These are phyloP conservation scores for Archilochus colubris DNA, from an alignment of 2,113 vertebrate genomes.

Conservation along the genomic window DNA sequence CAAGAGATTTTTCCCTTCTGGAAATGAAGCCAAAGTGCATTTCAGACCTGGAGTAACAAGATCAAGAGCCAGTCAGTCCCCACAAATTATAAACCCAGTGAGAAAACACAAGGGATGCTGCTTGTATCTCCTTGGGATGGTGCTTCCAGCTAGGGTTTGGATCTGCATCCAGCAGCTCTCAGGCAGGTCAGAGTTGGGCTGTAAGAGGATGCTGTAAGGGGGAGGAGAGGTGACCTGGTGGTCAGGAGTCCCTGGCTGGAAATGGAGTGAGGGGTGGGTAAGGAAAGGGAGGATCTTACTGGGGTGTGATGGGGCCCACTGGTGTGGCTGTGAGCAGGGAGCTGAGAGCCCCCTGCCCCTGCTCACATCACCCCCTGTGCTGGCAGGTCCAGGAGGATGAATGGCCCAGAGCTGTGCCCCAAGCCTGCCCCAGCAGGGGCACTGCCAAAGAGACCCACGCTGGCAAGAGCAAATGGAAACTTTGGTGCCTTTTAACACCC, in stretches of 20 bases:
- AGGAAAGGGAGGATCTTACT: background rate
- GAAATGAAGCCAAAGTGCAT: background rate
- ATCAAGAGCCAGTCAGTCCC: background rate
- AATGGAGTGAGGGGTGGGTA: fast-evolving
- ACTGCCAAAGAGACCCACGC: background rate
- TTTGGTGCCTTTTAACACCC: background rate
- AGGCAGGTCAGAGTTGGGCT: background rate
- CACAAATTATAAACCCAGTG: background rate
- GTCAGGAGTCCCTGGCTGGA: background rate
- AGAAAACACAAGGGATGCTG: background rate
- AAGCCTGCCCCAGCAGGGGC: background rate
- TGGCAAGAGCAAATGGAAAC: background rate
- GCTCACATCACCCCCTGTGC: background rate
- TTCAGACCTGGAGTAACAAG: background rate
- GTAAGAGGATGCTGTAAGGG: background rate
- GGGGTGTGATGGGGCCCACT: no score
- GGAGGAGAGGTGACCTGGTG: background rate
- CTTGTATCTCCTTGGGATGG: background rate
- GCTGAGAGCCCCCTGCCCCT: fast-evolving
- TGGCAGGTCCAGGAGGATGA: background rate
- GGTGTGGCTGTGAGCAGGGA: no score
- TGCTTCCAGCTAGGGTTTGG: background rate
- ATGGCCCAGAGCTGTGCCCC: background rate
- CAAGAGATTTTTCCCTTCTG: background rate
- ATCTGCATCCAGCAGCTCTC: no score